Evolutionary conservation across 2,113 vertebrate species (phyloP).

Genomic region (Pseudopodoces humilis): DNA sequence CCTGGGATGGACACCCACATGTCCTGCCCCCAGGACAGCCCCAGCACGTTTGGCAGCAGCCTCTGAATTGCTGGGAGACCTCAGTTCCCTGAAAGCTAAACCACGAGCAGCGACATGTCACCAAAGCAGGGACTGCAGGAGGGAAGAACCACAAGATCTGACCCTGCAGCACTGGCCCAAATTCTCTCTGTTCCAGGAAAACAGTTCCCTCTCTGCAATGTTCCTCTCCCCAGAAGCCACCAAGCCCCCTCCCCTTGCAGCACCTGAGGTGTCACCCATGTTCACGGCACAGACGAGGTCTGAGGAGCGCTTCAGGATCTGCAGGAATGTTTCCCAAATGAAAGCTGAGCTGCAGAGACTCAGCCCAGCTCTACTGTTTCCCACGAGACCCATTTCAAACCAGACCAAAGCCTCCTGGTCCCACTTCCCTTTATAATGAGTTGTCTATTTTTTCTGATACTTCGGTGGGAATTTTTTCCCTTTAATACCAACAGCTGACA

Average conservation of each 20-base stretch:
- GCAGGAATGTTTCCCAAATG: not conserved
- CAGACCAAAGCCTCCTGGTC: not conserved
- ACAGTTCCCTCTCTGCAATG: not conserved
- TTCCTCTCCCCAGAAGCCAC: not conserved
- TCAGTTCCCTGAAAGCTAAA: not conserved
- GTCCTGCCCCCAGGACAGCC: not conserved
- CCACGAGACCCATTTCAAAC: not conserved
- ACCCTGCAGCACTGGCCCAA: fast-evolving
- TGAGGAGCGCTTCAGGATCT: not conserved
- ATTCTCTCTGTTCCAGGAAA: not conserved
- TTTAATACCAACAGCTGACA: slow-evolving; percentile 18
- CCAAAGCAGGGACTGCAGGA: fast-evolving
- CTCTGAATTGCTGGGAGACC: fast-evolving
- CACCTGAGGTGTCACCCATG: fast-evolving
- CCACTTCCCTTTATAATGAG: not conserved
- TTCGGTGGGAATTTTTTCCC: not conserved
- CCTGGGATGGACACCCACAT: fast-evolving
- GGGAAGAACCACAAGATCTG: not conserved
- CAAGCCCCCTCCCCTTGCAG: not conserved
- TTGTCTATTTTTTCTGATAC: not conserved
- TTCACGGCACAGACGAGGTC: fast-evolving
- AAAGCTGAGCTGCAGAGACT: not conserved
- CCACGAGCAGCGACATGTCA: fast-evolving
- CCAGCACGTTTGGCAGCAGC: fast-evolving
- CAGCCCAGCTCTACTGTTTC: not conserved